Percentiles rank a stretch among this genome's conserved stretches.
Evolutionary conservation across 2,888 invertebrate species (phyloP).

Genomic region (Furcula furcula): DNA sequence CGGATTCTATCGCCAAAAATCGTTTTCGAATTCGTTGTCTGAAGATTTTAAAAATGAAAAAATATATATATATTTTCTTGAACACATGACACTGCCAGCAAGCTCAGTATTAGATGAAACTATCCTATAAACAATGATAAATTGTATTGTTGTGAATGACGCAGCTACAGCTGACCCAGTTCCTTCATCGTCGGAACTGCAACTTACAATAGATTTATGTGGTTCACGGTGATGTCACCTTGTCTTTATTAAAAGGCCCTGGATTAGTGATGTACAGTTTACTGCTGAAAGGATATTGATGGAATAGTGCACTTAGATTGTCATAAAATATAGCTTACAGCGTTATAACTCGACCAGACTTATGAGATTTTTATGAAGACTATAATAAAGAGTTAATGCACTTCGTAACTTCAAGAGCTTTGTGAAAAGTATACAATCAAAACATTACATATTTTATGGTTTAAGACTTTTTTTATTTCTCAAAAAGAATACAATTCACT

Average conservation of each 20-base stretch:
- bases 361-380: not conserved
- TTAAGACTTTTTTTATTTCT: too few species aligned
- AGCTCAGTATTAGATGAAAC: not conserved
- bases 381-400: conserved; percentile 7
- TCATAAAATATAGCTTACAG: conserved; percentile 7
- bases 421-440: too few species aligned
- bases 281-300: conserved; percentile 49
- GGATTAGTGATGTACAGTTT: conserved; percentile 49
- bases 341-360: not conserved
- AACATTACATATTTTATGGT: too few species aligned
- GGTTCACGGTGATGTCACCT: conserved; percentile 44
- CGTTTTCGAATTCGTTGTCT: too few species aligned
- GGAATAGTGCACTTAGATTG: conserved; percentile 36
- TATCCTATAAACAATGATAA: conserved; percentile 3
- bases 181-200: conserved; percentile 38
- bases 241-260: conserved; percentile 44
- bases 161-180: conserved; percentile 23
- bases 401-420: conserved; percentile 13
- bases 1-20: too few species aligned
- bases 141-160: conserved; percentile 1
- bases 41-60: too few species aligned
- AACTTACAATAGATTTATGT: conserved; percentile 41
- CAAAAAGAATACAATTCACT: too few species aligned
- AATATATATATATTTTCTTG: too few species aligned
- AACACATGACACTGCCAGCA: too few species aligned